Evolutionary conservation across 2,888 invertebrate genomes (phyloP).

Genomic region (Nemotelus pantherinus): DNA sequence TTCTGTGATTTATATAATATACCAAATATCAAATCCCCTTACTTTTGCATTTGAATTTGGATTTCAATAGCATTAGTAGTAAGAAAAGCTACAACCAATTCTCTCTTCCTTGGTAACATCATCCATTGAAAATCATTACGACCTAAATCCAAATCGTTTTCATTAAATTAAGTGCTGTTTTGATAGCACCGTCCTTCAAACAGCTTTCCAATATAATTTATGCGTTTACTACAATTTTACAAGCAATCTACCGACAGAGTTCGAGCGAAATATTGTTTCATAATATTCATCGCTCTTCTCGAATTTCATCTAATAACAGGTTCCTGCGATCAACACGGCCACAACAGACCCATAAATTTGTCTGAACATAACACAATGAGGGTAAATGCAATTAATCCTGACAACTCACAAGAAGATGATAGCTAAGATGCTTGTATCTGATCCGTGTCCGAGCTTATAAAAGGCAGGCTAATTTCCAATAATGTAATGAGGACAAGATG

Average conservation of each 20-base stretch:
- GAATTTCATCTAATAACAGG: conserved; percentile 34
- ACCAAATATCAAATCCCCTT: no score
- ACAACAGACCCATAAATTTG: conserved; percentile 29
- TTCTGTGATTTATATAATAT: no score
- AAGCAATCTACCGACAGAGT: neutral
- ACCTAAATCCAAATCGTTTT: no score
- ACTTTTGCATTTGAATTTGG: no score
- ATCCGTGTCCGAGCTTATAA: conserved; percentile 24
- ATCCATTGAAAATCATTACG: no score
- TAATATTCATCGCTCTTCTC: conserved; percentile 31
- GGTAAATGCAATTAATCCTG: conserved; percentile 40
- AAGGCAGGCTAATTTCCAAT: conserved; percentile 36
- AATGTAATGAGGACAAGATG: conserved; percentile 42
- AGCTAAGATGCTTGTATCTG: conserved; percentile 26
- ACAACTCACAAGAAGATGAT: conserved; percentile 33
- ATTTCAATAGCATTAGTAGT: no score
- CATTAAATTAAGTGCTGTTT: no score
- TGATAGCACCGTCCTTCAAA: no score
- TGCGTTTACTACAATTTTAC: neutral
- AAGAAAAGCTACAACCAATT: no score
- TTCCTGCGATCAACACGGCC: conserved; percentile 4
- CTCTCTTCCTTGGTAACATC: no score
- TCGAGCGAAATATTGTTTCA: conserved; percentile 5
- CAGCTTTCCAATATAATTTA: no score
- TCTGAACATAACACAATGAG: conserved; percentile 38